Evolutionary conservation across 2,797 vertebrate species (phyloP).

Genomic region (Luscinia luscinia): DNA sequence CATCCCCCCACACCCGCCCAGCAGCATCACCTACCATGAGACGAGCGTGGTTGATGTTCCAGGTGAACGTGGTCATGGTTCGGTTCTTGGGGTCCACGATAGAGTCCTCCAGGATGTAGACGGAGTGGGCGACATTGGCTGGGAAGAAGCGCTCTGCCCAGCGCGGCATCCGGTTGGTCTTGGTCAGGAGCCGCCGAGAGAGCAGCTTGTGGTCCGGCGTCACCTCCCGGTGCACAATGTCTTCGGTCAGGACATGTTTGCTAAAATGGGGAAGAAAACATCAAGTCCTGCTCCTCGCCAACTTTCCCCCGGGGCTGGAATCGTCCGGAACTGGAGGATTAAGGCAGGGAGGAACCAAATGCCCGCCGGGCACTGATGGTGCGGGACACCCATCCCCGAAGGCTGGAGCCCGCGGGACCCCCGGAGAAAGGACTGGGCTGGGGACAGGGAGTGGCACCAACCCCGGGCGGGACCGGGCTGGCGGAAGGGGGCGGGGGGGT

Average conservation of each 20-base stretch:
- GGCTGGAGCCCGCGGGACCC: background rate
- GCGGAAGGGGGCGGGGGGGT: background rate
- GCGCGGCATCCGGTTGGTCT: slow-evolving; percentile 92
- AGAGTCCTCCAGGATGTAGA: slow-evolving; percentile 97
- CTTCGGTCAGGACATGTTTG: slow-evolving; percentile 96
- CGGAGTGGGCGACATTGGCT: slow-evolving; percentile 89
- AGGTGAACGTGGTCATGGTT: slow-evolving; percentile 94
- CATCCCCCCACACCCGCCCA: rapidly evolving
- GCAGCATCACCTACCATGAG: slow-evolving; percentile 84
- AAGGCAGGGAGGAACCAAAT: background rate
- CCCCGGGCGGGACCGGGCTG: rapidly evolving
- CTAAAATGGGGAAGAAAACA: slow-evolving; percentile 61
- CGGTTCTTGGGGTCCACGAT: slow-evolving; percentile 91
- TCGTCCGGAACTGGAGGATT: rapidly evolving
- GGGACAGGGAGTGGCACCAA: too few relatives aligned
- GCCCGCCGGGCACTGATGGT: rapidly evolving
- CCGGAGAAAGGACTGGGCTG: too few relatives aligned
- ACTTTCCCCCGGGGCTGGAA: background rate
- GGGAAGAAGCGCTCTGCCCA: slow-evolving; percentile 95
- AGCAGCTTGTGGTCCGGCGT: slow-evolving; percentile 92
- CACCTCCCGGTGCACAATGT: slow-evolving; percentile 94
- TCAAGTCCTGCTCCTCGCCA: background rate
- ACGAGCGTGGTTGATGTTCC: slow-evolving; percentile 95
- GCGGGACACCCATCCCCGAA: background rate
- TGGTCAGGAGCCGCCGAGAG: slow-evolving; percentile 95